phyloP scores from a whole-genome alignment of 2,888 invertebrate species.

The Lapara coniferarum region DNA sequence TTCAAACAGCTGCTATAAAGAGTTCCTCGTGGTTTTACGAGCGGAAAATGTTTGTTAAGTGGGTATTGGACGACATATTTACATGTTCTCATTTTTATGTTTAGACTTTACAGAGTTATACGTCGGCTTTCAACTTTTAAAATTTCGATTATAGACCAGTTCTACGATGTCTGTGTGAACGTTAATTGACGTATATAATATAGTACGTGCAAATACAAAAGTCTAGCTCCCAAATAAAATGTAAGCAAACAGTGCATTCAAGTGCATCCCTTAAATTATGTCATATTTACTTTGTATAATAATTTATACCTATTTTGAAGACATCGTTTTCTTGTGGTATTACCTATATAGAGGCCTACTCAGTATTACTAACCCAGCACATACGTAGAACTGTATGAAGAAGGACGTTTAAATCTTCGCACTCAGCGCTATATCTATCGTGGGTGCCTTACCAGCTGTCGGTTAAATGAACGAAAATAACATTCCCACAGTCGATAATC shows the following conservation, averaged over 20 bases:
- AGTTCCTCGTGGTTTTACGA: slow-evolving; percentile 11
- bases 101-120: neutral
- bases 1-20: slow-evolving; percentile 10
- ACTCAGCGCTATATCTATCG: neutral
- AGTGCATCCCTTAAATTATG: too few relatives aligned
- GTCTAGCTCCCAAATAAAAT: too few relatives aligned
- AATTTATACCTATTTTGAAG: too few relatives aligned
- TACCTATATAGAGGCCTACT: too few relatives aligned
- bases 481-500: neutral
- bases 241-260: too few relatives aligned
- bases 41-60: slow-evolving; percentile 11
- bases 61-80: slow-evolving; percentile 16
- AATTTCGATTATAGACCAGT: neutral
- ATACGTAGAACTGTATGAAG: neutral
- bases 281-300: too few relatives aligned
- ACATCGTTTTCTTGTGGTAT: too few relatives aligned
- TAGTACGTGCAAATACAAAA: too few relatives aligned
- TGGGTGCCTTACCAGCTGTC: neutral
- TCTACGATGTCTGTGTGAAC: too few relatives aligned
- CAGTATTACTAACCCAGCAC: neutral
- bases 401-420: neutral
- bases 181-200: too few relatives aligned
- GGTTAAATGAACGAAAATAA: neutral
- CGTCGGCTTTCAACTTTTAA: slow-evolving; percentile 1
- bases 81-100: neutral